These are phyloP conservation scores for Abramis brama DNA, from an alignment of 2,113 vertebrate species.

Conservation along the genomic window DNA sequence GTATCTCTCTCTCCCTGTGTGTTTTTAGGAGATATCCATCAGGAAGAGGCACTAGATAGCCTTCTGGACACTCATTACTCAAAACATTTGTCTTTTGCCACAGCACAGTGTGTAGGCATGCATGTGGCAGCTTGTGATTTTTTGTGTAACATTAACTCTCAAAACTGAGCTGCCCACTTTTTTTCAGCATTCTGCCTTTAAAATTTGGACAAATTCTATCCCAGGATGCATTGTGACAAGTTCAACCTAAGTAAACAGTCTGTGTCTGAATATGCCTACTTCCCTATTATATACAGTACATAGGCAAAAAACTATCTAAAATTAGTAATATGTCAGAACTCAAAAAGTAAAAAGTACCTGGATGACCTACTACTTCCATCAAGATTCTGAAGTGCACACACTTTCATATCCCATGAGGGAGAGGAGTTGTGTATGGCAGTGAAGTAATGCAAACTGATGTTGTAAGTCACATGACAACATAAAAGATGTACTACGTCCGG, in stretches of 20 bases:
- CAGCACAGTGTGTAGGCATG: background rate
- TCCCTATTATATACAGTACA: background rate
- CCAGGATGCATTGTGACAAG: background rate
- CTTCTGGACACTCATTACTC: conserved; percentile 30
- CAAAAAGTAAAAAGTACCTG: background rate
- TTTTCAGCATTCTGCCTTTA: background rate
- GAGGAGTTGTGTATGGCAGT: background rate
- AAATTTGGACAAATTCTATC: background rate
- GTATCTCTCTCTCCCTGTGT: background rate
- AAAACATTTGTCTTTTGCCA: conserved; percentile 11
- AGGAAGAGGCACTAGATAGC: background rate
- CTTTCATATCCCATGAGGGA: background rate
- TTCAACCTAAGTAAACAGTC: background rate
- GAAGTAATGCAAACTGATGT: background rate
- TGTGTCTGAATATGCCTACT: background rate
- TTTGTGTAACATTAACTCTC: background rate
- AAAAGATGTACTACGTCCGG: background rate
- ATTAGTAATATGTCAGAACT: background rate
- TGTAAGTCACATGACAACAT: background rate
- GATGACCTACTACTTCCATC: background rate
- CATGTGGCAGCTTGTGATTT: conserved; percentile 4
- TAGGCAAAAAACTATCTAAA: background rate
- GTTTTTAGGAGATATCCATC: background rate
- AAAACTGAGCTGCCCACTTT: background rate
- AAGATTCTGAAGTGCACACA: background rate